Evolutionary conservation across 2,797 vertebrate species (phyloP), one percentile per base, ranked within the genome.

Genomic region (Aphelocoma californica): DNA sequence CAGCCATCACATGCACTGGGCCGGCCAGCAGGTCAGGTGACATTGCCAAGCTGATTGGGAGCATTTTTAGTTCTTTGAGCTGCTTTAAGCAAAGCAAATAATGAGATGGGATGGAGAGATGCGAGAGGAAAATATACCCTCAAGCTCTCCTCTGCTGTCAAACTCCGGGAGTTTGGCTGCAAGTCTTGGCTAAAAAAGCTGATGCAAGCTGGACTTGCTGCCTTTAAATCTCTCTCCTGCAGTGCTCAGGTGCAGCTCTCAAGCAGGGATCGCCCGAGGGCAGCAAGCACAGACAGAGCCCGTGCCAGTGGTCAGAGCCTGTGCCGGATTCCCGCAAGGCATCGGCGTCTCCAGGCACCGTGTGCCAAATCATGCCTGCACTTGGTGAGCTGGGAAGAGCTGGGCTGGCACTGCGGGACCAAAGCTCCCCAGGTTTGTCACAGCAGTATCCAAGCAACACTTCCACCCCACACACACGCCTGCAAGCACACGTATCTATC

Each of bases 71-170:
- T 88, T 88, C 86, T 83, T 32, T 92, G 88, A 93, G 94, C 90
- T 75, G 92, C 91, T 95, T 97, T 95, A 88, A 62, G 84, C 88
- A 93, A 92, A 96, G 87, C 66, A 93, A 96, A 85, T 93, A 87
- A 96, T 56, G 70, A 95, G 95, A 95, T 92, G 93, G 96, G 81
- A 93, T 40, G 58, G 90, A 66, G 38, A 82, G 89, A 89, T 40
- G 58, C 19, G 28, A 51, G 58, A 81, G 85, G 73, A 90, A 88
- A 89, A 86, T 71, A 92, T 6, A 92, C 85, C 69, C 89, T 91
- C 85, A 10, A 86, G 75, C 75, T 95, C 81, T 81, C 64, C 89
- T 93, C 36, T 73, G n/a, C 88, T 85, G 75, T 78, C 93, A 67
- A 34, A 72, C 80, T 69, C 56, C 1, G 0, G n/a, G 77, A 91